phyloP scores from a whole-genome alignment of 2,888 invertebrate genomes.

The Cephus spinipes region DNA sequence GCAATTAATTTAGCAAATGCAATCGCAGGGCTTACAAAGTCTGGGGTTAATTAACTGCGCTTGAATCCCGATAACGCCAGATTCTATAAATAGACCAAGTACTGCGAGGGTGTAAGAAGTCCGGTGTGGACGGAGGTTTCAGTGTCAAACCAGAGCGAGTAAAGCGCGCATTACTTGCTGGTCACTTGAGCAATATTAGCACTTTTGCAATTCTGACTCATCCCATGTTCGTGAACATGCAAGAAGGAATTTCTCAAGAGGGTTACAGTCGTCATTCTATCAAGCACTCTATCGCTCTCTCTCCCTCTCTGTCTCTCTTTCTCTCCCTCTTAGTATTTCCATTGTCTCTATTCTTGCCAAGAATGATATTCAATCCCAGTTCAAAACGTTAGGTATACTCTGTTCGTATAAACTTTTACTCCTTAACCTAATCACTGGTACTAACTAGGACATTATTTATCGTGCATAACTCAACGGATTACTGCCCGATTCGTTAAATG shows the following conservation, averaged over 20 bases:
- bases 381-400: background rate
- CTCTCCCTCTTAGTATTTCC: background rate
- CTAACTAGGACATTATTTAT: background rate
- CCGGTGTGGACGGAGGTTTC: background rate
- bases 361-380: background rate
- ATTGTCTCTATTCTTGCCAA: background rate
- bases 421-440: background rate
- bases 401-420: background rate
- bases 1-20: background rate
- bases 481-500: background rate
- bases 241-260: background rate
- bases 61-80: background rate
- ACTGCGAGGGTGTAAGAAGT: background rate
- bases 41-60: background rate
- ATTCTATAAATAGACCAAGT: background rate
- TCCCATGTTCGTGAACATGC: background rate
- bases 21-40: background rate
- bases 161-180: background rate
- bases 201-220: background rate
- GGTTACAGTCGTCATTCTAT: background rate
- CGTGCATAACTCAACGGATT: background rate
- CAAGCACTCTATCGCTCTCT: background rate
- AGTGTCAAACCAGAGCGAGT: background rate
- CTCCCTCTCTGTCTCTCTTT: background rate
- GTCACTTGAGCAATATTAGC: background rate